Base-by-base conservation (phyloP, 2,888 invertebrate species). In the Scaptomyza tumidula region DNA sequence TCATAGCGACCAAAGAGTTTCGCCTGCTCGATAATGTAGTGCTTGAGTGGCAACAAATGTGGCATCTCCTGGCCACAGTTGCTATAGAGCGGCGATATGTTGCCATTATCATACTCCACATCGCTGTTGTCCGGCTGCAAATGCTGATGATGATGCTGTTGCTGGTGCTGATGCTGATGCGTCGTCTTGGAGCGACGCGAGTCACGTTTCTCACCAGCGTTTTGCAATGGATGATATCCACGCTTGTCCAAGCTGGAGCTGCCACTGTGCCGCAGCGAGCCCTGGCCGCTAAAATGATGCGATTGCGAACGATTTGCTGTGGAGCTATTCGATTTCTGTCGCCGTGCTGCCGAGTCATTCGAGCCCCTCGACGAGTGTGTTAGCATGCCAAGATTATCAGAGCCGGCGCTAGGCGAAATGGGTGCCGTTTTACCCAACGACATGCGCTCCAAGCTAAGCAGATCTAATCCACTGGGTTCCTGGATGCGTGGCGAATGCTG, bases 11-110 rank as follows among this genome's bases (percentile, higher is more conserved):
- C 96, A 93, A 92, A 72, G 5, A 85, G 69, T 77, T 96, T 96
- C 0, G 96, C 96, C 92, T 97, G 97, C 89, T 97, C 97, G 86
- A 97, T 94, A 80, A 97, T 96, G 89, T 97, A 97, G 92, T 97
- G 96, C 91, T 97, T 97, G 71, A 97, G 92, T 10, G 97, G 97
- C 87, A 97, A 91, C 71, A 97, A 92, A 90, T 97, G 97, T 78
- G 95, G 95, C 94, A 94, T 93, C 68, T 94, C 93, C 75, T 90
- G 91, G 89, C 95, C 95, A 95, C 95, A 95, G 91, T 95, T 95
- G 80, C 95, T 95, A 90, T 95, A 95, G 31, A 95, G 91, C 0
- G 95, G 95, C 0, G 94, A 94, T 14, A 93, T 93, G 45, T 94
- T 94, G 1, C 93, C 94, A 59, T 94, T 94, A 19, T 94, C 94